These are phyloP conservation scores for Callospermophilus lateralis DNA, from an alignment of 2,113 vertebrate genomes.

Conservation along the genomic window DNA sequence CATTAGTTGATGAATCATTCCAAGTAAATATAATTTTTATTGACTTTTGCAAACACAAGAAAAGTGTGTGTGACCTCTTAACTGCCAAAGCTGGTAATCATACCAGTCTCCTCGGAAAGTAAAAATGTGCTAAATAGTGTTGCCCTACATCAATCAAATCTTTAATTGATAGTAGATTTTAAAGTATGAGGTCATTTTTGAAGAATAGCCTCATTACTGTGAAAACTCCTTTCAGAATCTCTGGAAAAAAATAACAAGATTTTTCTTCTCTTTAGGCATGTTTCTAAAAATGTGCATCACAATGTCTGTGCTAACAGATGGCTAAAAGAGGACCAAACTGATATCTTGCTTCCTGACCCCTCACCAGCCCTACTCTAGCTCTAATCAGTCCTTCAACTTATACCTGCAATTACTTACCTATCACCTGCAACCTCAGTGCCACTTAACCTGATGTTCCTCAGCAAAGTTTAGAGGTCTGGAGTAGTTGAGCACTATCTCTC, in stretches of 20 bases:
- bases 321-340: not conserved
- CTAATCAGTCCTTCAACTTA: not conserved
- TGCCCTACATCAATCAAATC: slow-evolving; percentile 44
- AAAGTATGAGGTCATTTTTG: slow-evolving; percentile 63
- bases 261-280: slow-evolving; percentile 18
- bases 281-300: slow-evolving; percentile 29
- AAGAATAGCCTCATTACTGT: slow-evolving; percentile 61
- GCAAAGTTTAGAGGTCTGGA: not conserved
- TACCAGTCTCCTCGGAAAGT: slow-evolving; percentile 10
- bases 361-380: not conserved
- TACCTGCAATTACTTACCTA: not conserved
- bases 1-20: slow-evolving; percentile 28
- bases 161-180: slow-evolving; percentile 66
- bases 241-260: not conserved
- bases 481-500: not conserved
- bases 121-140: slow-evolving; percentile 48
- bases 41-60: not conserved
- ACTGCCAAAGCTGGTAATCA: not conserved
- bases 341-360: not conserved
- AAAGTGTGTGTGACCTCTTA: slow-evolving; percentile 4
- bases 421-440: not conserved
- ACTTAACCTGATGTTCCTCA: not conserved
- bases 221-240: slow-evolving; percentile 51
- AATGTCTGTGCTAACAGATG: not conserved
- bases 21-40: slow-evolving; percentile 39